Conservation (phyloP, 2,888 invertebrate genomes). For the Merodon equestris region DNA sequence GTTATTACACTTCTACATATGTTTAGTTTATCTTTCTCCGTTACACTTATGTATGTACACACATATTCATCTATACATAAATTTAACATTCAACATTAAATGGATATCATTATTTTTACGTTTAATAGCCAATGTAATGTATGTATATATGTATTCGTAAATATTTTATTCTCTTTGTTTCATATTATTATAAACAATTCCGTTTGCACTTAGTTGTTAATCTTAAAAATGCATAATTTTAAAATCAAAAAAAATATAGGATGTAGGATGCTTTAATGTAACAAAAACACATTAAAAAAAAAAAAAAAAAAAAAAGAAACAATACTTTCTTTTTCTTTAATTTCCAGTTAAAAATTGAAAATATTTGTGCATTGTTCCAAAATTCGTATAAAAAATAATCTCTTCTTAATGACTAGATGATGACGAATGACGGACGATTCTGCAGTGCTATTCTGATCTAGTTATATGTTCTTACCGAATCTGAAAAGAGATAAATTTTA, state of each 20-base stretch:
- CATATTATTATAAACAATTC: slow-evolving; percentile 61
- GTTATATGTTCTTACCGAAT: slow-evolving; percentile 54
- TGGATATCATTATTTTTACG: slow-evolving; percentile 56
- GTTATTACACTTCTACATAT: too few relatives aligned
- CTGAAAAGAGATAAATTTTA: slow-evolving; percentile 31
- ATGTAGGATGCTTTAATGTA: too few relatives aligned
- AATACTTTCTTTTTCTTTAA: too few relatives aligned
- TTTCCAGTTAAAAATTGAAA: slow-evolving; percentile 19
- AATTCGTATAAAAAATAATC: slow-evolving; percentile 65
- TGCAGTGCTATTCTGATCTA: slow-evolving; percentile 43
- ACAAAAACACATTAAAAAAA: slow-evolving; percentile 33
- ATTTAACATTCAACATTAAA: slow-evolving; percentile 64
- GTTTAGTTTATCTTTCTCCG: too few relatives aligned
- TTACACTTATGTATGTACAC: slow-evolving; percentile 17
- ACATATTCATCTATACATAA: slow-evolving; percentile 35
- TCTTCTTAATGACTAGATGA: slow-evolving; percentile 69
- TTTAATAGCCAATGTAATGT: too few relatives aligned
- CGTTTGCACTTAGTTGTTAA: slow-evolving; percentile 55
- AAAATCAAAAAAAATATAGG: slow-evolving; percentile 14
- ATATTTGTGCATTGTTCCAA: slow-evolving; percentile 37
- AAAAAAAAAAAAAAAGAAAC: slow-evolving; percentile 38
- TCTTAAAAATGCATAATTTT: slow-evolving; percentile 10
- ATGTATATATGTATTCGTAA: slow-evolving; percentile 33
- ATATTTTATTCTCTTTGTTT: slow-evolving; percentile 10
- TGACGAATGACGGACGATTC: slow-evolving; percentile 53